Evolutionary conservation across 2,113 vertebrate species (phyloP), one percentile per base, ranked within the genome.

Genomic region (Tichodroma muraria): DNA sequence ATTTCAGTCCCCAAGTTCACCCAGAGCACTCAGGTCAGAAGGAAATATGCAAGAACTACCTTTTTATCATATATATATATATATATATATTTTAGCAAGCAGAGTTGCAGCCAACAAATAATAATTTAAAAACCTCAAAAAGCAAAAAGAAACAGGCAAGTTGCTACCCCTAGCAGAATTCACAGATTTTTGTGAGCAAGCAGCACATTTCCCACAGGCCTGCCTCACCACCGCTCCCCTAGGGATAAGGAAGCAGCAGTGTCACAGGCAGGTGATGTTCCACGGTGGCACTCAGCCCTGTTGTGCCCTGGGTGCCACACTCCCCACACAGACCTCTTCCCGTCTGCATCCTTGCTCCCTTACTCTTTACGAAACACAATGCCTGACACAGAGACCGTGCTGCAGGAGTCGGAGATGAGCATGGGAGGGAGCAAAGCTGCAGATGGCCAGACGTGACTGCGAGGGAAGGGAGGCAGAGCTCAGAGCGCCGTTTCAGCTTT

Each of bases 201-300:
- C 4, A 22, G 15, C 42, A 17, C 0, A 0, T 17, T 70, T 68
- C n/a, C n/a, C 24, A 2, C 38, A 35, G 64, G 15, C 22, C 21
- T 54, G 33, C 50, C 76, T 71, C 45, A 8, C 19, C 0, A 6
- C 27, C 0, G 0, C 17, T 78, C 60, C 56, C 30, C 30, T 4
- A 19, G 45, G 65, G n/a, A 27, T 16, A 9, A 23, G 9, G 7
- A 30, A 45, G 21, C 0, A 2, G 60, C 37, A 16, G 33, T 1
- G 2, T 24, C 64, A 35, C 28, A 33, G 45, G 60, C 35, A 52
- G 91, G 80, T 11, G 73, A 23, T 4, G 35, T 0, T 6, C 5
- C 1, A 22, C 5, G 83, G 88, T 50, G 40, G 15, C 2, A 2
- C 25, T 3, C 9, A 53, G 88, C 35, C 35, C 33, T 13, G 4